A percentile compares a stretch with the other conserved stretches of the same genome.
These are phyloP conservation scores for Tadarida brasiliensis DNA, from an alignment of 2,797 vertebrate genomes.

Conservation along the genomic window DNA sequence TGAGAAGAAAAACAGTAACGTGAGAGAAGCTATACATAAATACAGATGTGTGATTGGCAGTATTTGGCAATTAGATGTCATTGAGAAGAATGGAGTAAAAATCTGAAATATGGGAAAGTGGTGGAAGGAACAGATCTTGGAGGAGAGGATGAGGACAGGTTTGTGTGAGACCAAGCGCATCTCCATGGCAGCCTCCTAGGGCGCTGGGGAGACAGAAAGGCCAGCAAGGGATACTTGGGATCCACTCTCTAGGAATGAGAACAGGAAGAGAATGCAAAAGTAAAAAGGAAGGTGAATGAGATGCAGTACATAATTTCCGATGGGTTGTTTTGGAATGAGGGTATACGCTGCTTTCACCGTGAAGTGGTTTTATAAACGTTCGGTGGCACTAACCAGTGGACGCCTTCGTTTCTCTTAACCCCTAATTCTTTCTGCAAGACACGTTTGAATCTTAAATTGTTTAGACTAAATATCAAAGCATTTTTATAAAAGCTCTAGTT, in stretches of 20 bases:
- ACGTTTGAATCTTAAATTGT: neutral
- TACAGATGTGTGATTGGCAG: neutral
- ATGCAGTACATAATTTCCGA: neutral
- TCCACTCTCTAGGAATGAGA: neutral
- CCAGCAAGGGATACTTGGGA: neutral
- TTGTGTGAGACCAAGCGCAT: neutral
- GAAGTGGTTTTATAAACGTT: neutral
- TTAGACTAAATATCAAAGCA: neutral
- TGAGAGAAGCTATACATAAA: neutral
- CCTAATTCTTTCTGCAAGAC: neutral
- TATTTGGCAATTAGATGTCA: neutral
- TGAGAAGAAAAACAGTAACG: neutral
- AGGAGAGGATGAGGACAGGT: neutral
- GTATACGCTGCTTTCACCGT: neutral
- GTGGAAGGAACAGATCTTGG: neutral
- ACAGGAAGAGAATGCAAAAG: neutral
- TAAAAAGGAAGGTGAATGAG: neutral
- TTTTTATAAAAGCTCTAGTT: neutral
- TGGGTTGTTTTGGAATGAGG: neutral
- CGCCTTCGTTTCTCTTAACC: neutral
- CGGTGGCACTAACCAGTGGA: neutral
- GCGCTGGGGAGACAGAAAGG: neutral
- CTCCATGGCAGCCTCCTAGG: neutral
- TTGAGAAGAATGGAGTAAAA: neutral
- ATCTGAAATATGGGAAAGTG: neutral